Percentiles rank a stretch among this genome's conserved stretches.
Evolutionary conservation across 23 tunicate genomes (phyloP).

Genomic region (Trididemnum nubilum): DNA sequence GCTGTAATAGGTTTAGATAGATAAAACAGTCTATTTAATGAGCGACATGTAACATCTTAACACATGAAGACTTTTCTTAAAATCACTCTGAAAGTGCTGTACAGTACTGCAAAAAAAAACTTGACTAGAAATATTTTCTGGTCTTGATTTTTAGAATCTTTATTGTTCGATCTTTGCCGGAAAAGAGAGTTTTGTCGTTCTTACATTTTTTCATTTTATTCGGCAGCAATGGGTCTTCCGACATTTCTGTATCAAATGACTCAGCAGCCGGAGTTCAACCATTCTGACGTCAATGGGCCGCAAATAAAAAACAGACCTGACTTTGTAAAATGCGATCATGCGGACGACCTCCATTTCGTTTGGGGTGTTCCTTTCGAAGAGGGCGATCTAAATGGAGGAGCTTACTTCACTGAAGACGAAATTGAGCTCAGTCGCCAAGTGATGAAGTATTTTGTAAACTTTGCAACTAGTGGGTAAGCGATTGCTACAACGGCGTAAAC

Average conservation of each 20-base stretch:
- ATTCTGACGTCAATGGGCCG: constrained; percentile 69
- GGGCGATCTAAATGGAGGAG: constrained; percentile 65
- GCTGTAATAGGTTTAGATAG: too few species aligned
- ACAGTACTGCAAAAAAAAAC: too few species aligned
- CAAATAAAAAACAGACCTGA: constrained; percentile 65
- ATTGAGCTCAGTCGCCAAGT: constrained; percentile 54
- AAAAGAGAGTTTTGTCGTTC: too few species aligned
- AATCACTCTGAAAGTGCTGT: too few species aligned
- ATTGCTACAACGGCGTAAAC: too few species aligned
- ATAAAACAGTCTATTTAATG: too few species aligned
- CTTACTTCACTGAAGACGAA: constrained; percentile 82
- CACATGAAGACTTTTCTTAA: too few species aligned
- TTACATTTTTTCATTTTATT: too few species aligned
- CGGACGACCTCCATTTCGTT: constrained; percentile 65
- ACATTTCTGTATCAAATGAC: constrained; percentile 73
- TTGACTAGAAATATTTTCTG: too few species aligned
- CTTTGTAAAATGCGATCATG: constrained; percentile 81
- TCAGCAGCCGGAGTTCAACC: constrained; percentile 64
- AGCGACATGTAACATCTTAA: too few species aligned
- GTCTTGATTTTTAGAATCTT: too few species aligned
- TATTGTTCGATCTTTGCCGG: too few species aligned
- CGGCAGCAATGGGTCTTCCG: constrained; percentile 33
- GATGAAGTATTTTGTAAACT: constrained; percentile 80
- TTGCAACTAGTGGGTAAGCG: constrained; percentile 78
- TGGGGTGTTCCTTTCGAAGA: constrained; percentile 82